Percentiles rank a stretch among this genome's conserved stretches.
These are phyloP conservation scores for Rhipidura dahli DNA, from an alignment of 2,113 vertebrate species.

Conservation along the genomic window DNA sequence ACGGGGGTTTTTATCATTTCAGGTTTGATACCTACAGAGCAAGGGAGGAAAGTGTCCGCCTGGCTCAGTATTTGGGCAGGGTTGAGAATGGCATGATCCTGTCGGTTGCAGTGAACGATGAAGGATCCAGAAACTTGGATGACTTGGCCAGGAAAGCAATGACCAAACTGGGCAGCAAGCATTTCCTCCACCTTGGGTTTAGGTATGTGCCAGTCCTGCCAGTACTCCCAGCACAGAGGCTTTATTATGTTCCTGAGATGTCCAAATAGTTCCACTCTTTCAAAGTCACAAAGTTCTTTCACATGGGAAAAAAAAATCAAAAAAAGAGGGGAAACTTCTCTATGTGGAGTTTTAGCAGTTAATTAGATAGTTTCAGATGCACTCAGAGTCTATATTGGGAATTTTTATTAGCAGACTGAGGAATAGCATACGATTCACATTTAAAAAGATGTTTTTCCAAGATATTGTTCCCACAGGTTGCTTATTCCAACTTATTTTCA, in stretches of 20 bases:
- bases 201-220: constrained; percentile 72
- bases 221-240: constrained; percentile 25
- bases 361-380: constrained; percentile 15
- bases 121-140: constrained; percentile 92
- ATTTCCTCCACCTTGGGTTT: constrained; percentile 89
- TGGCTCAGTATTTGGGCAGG: constrained; percentile 82
- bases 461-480: neutral
- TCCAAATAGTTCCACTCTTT: constrained; percentile 53
- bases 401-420: constrained; percentile 38
- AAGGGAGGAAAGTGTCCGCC: constrained; percentile 86
- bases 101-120: constrained; percentile 90
- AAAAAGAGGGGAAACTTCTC: neutral
- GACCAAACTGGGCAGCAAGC: constrained; percentile 87
- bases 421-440: neutral
- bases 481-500: neutral
- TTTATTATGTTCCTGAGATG: constrained; percentile 49
- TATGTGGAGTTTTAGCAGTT: constrained; percentile 16
- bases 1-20: neutral
- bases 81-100: constrained; percentile 83
- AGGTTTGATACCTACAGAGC: constrained; percentile 95
- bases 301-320: neutral
- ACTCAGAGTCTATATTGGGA: neutral
- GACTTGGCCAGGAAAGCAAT: constrained; percentile 86
- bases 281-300: constrained; percentile 51
- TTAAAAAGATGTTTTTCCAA: constrained; percentile 16